Conservation (phyloP, 2,797 vertebrate species). For the Ibycter americanus region DNA sequence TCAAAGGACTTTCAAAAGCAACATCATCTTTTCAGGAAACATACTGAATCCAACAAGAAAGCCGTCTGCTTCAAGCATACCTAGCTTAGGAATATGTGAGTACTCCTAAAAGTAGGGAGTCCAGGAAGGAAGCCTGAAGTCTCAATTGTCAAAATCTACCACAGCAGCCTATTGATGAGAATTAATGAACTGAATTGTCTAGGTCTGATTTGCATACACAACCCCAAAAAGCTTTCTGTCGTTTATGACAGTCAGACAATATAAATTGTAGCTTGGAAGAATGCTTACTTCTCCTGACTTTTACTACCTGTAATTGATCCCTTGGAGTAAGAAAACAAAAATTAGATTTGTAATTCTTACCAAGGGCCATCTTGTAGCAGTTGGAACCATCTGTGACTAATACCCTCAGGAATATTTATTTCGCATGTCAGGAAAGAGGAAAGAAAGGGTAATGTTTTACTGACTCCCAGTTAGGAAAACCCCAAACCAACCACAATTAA, state of each 20-base stretch:
- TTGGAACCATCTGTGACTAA: neutral
- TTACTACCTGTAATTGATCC: neutral
- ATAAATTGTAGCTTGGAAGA: neutral
- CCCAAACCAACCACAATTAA: neutral
- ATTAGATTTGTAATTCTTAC: neutral
- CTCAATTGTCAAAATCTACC: neutral
- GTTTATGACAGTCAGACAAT: neutral
- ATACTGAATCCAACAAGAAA: neutral
- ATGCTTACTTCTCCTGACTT: neutral
- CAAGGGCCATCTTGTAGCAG: neutral
- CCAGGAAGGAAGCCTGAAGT: neutral
- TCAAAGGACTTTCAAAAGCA: neutral
- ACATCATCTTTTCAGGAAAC: neutral
- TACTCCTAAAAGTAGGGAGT: neutral
- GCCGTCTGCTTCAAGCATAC: neutral
- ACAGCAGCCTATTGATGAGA: neutral
- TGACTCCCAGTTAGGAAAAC: neutral
- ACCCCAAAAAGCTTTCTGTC: neutral
- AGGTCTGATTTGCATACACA: neutral
- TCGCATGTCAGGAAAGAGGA: neutral
- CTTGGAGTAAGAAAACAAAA: neutral
- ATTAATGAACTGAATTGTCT: neutral
- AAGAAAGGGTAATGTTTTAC: neutral
- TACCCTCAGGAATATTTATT: neutral
- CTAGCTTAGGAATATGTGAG: neutral